Conservation (phyloP, 2,113 vertebrate genomes). For the Orcinus orca region DNA sequence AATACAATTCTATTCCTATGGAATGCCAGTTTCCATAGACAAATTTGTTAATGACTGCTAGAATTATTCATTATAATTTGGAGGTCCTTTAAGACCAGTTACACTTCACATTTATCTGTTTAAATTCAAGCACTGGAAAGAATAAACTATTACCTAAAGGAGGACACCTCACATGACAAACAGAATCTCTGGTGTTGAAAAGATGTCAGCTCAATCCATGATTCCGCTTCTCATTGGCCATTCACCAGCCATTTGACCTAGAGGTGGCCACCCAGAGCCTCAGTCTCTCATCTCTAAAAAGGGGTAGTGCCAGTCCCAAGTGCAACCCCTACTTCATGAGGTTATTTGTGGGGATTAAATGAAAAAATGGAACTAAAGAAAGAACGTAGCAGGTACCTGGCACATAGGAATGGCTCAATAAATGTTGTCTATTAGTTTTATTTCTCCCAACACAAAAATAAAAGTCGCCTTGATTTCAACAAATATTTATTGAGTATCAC, state of each 20-base stretch:
- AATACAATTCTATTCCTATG: background rate
- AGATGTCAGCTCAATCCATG: background rate
- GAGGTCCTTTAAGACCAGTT: background rate
- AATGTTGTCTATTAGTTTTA: background rate
- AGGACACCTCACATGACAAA: background rate
- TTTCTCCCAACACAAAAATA: background rate
- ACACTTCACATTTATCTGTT: background rate
- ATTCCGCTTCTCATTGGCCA: background rate
- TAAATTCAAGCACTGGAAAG: background rate
- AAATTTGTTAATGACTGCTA: background rate
- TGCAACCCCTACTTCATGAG: background rate
- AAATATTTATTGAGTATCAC: background rate
- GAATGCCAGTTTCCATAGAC: background rate
- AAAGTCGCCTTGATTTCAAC: background rate
- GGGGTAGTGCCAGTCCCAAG: background rate
- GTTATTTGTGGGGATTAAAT: background rate
- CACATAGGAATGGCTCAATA: background rate
- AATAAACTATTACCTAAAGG: background rate
- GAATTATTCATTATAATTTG: background rate
- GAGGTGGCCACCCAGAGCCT: background rate
- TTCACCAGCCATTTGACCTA: background rate
- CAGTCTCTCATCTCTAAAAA: background rate
- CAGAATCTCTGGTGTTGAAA: background rate
- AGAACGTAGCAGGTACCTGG: background rate
- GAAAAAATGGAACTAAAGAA: background rate